phyloP scores from a whole-genome alignment of 2,113 vertebrate genomes.

The Lagopus muta region DNA sequence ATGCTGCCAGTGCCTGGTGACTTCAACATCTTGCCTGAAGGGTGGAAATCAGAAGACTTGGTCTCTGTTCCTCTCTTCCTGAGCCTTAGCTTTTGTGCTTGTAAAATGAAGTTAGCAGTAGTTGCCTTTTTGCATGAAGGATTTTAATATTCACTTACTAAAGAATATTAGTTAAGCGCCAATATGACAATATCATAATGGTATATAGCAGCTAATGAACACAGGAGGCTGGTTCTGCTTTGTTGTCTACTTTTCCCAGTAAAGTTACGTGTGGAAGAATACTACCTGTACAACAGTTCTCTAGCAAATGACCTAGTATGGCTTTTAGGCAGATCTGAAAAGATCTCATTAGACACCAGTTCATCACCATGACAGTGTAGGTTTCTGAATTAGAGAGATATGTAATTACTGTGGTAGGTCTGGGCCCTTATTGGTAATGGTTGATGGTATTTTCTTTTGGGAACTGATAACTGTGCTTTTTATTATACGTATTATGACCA shows the following conservation, averaged over 20 bases:
- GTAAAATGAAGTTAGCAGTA: conserved; percentile 4
- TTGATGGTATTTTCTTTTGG: neutral
- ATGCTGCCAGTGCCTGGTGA: neutral
- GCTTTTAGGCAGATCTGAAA: neutral
- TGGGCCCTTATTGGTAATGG: neutral
- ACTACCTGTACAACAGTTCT: neutral
- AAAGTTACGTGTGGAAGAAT: neutral
- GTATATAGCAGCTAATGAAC: neutral
- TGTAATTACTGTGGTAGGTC: neutral
- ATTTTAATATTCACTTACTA: neutral
- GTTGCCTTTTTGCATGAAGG: neutral
- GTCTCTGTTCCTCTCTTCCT: neutral
- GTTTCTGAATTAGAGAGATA: neutral
- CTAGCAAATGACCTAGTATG: neutral
- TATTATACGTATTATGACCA: neutral
- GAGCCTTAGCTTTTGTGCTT: neutral
- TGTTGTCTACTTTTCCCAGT: neutral
- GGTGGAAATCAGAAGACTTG: neutral
- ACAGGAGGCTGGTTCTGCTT: neutral
- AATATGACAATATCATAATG: neutral
- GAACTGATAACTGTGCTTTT: neutral
- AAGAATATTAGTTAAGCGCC: neutral
- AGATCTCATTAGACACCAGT: neutral
- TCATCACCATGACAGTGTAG: neutral
- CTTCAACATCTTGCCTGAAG: neutral